Conservation (phyloP, 1,140 invertebrate species). For the Battus philenor region DNA sequence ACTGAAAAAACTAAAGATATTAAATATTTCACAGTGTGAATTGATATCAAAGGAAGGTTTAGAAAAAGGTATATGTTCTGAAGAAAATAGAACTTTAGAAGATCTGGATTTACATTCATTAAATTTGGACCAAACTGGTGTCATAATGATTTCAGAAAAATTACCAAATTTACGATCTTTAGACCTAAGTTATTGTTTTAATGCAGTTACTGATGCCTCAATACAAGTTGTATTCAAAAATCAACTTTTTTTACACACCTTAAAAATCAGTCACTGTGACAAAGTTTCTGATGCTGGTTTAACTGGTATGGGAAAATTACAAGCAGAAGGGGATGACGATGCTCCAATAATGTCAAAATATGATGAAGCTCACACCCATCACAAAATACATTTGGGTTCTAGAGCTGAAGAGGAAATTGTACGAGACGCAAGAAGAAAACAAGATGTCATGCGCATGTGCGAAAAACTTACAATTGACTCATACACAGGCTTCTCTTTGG, state of each 20-base stretch:
- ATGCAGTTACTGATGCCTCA: conserved; percentile 81
- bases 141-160: conserved; percentile 76
- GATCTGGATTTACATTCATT: conserved; percentile 79
- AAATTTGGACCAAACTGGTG: conserved; percentile 78
- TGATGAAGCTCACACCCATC: conserved; percentile 35
- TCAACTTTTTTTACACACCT: conserved; percentile 76
- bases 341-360: conserved; percentile 47
- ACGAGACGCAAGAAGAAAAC: conserved; percentile 78
- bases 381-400: conserved; percentile 78
- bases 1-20: conserved; percentile 73
- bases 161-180: conserved; percentile 77
- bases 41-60: conserved; percentile 79
- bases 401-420: conserved; percentile 82
- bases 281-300: conserved; percentile 82
- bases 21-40: conserved; percentile 83
- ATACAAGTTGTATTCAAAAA: conserved; percentile 80
- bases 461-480: conserved; percentile 71
- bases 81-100: conserved; percentile 56
- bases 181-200: conserved; percentile 81
- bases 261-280: conserved; percentile 81
- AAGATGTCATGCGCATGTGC: conserved; percentile 78
- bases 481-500: conserved; percentile 76
- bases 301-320: conserved; percentile 77
- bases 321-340: conserved; percentile 42
- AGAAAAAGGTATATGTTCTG: conserved; percentile 74